Evolutionary conservation across 2,888 invertebrate species (phyloP).

Genomic region (Cynaeus angustus): DNA sequence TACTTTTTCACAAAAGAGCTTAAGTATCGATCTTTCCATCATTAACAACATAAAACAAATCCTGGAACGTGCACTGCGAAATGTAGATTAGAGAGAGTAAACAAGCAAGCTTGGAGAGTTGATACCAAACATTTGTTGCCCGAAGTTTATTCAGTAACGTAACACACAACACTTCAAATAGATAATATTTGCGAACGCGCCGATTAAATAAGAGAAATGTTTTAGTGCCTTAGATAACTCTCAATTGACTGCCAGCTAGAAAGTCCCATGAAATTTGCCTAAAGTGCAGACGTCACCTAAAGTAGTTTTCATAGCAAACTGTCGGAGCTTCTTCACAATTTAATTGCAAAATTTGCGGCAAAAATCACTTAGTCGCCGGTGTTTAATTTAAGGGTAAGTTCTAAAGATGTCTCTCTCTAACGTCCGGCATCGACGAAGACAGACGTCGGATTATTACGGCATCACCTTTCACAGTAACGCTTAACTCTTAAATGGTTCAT

Average conservation of each 20-base stretch:
- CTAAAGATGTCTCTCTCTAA: constrained; percentile 22
- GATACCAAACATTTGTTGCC: constrained; percentile 41
- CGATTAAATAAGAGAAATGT: constrained; percentile 5
- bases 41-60: constrained; percentile 36
- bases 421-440: constrained; percentile 39
- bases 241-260: background rate
- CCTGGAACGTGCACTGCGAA: constrained; percentile 35
- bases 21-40: constrained; percentile 29
- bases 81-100: constrained; percentile 40
- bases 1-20: constrained; percentile 25
- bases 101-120: constrained; percentile 39
- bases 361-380: constrained; percentile 53
- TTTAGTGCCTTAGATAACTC: constrained; percentile 1
- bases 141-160: constrained; percentile 33
- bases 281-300: constrained; percentile 3
- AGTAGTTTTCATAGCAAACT: background rate
- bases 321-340: constrained; percentile 19
- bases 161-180: constrained; percentile 36
- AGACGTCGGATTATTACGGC: constrained; percentile 41
- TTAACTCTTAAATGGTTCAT: constrained; percentile 55
- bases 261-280: background rate
- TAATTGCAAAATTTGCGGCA: constrained; percentile 51
- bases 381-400: constrained; percentile 48
- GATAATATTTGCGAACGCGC: constrained; percentile 22
- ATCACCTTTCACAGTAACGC: constrained; percentile 47